Base-by-base conservation (phyloP, 2,888 invertebrate genomes). In the Meloe dianella region DNA sequence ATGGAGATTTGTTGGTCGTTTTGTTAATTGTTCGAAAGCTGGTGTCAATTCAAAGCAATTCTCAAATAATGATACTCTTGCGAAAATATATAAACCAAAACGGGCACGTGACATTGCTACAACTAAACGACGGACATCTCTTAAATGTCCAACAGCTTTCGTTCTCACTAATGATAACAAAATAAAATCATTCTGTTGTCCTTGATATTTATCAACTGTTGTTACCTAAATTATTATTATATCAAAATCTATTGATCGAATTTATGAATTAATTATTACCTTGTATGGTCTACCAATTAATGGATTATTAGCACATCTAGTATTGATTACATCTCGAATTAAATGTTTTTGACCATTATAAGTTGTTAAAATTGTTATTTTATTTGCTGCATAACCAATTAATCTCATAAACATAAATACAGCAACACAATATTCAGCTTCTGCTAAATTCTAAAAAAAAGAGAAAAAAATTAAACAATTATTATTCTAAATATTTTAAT, bases 291-390 rank as follows among this genome's bases (percentile, higher is more conserved):
- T 87, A 20, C 98, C 98, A 75, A 99, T 96, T 62, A 98, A 87
- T 0, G 97, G 96, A 86, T 99, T 99, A 69, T 91, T 92, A 0
- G 95, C 95, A 84, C 98, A 99, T 62, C 98, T 88, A 51, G 92
- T 91, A 81, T 95, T 93, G 66, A 99, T 92, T 7, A 99, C 97
- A 84, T 99, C 99, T 1, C 98, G 87, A 56, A 99, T 94, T 61
- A 99, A 88, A 84, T 98, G 97, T 81, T 99, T 99, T 84, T 99
- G 98, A 0, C 99, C 99, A 83, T 99, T 99, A 84, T 99, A 99
- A 0, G 99, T 99, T 1, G 99, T 99, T 58, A 99, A 86, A 75
- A 99, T 97, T 30, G 98, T 97, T 74, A 99, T 96, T 84, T 96
- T 96, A 68, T 95, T 93, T 0, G 98, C 94, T 0, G 98, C 96